A percentile compares a stretch with the other conserved stretches of the same genome.
These are phyloP conservation scores for Goniozus legneri DNA, from an alignment of 1,140 invertebrate species.

Conservation along the genomic window DNA sequence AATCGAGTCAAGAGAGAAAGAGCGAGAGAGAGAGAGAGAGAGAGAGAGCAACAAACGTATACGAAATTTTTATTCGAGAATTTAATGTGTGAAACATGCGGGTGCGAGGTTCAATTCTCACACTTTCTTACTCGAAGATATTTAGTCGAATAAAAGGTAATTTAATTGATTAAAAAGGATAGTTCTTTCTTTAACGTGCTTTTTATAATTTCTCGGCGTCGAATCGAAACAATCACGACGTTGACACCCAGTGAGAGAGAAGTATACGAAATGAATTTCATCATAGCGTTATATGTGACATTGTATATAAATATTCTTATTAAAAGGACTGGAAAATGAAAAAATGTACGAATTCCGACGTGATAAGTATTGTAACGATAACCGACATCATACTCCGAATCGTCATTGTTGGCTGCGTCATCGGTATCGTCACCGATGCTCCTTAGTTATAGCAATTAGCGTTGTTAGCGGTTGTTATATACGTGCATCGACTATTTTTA, in stretches of 20 bases:
- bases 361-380: slow-evolving; percentile 45
- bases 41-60: background rate
- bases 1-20: background rate
- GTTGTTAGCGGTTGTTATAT: too few species aligned
- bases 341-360: background rate
- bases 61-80: background rate
- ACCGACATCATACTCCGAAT: background rate
- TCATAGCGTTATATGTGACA: slow-evolving; percentile 33
- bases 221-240: too few species aligned
- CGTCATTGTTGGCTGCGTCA: background rate
- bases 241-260: too few species aligned
- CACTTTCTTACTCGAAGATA: too few species aligned
- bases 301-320: slow-evolving; percentile 1
- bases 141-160: too few species aligned
- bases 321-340: background rate
- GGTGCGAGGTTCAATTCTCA: too few species aligned
- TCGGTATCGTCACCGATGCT: background rate
- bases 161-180: too few species aligned
- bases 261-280: slow-evolving; percentile 51
- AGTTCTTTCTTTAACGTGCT: too few species aligned
- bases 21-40: background rate
- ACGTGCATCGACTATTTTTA: too few species aligned
- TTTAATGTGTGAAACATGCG: background rate
- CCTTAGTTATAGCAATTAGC: too few species aligned
- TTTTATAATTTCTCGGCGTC: too few species aligned